phyloP scores from a whole-genome alignment of 2,888 invertebrate genomes.

The Halocaridina rubra region DNA sequence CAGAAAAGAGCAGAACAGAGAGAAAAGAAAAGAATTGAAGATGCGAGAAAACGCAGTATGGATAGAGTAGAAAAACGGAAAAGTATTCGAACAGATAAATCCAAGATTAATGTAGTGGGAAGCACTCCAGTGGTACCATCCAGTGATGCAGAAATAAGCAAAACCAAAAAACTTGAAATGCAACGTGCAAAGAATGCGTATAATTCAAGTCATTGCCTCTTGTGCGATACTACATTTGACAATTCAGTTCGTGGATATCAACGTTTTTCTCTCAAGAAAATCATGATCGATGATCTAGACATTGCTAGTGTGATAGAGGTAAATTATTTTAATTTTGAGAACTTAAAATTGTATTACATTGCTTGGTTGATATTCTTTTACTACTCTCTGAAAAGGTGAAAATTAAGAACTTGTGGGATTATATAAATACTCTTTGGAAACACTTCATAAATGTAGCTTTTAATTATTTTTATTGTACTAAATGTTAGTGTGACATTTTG shows the following conservation, averaged over 20 bases:
- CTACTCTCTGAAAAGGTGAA: too few relatives aligned
- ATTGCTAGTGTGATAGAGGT: conserved; percentile 57
- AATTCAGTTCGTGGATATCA: conserved; percentile 37
- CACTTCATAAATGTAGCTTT: too few relatives aligned
- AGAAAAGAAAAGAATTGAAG: neutral
- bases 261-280: conserved; percentile 46
- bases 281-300: conserved; percentile 49
- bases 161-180: conserved; percentile 12
- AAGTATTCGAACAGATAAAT: neutral
- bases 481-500: too few relatives aligned
- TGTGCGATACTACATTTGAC: conserved; percentile 54
- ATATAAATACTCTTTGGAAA: too few relatives aligned
- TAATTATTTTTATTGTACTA: too few relatives aligned
- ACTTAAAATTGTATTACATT: neutral
- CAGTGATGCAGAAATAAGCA: neutral
- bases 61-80: neutral
- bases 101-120: neutral
- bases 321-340: neutral
- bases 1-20: neutral
- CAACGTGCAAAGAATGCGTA: conserved; percentile 30
- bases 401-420: too few relatives aligned
- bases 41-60: neutral
- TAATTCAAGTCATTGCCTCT: conserved; percentile 50
- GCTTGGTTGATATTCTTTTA: neutral
- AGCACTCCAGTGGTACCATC: neutral